phyloP scores from a whole-genome alignment of 2,888 invertebrate genomes.

The Thecocarcelia acutangulata region DNA sequence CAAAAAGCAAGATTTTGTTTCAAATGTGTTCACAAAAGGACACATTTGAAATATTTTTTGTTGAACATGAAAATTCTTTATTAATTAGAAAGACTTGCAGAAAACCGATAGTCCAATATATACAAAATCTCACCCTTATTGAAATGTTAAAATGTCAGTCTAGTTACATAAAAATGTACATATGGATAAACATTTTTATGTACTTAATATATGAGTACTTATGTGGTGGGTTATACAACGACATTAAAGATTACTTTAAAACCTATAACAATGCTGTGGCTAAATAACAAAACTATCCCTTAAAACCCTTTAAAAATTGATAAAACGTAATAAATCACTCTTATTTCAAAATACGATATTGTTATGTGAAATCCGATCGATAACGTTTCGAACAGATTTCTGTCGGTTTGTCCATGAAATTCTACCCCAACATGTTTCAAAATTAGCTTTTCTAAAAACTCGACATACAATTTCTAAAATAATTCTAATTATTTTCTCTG shows the following conservation, averaged over 20 bases:
- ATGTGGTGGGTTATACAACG: neutral
- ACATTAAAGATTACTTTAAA: conserved; percentile 14
- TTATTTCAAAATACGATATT: neutral
- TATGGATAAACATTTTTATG: neutral
- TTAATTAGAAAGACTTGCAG: too few species aligned
- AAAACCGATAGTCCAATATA: too few species aligned
- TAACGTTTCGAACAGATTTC: neutral
- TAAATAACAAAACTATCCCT: conserved; percentile 43
- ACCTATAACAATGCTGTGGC: conserved; percentile 27
- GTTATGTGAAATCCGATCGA: neutral
- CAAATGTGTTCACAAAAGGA: too few species aligned
- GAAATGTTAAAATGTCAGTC: conserved; percentile 44
- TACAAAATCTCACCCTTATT: conserved; percentile 35
- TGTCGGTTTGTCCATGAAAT: too few species aligned
- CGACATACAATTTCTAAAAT: too few species aligned
- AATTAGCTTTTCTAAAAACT: too few species aligned
- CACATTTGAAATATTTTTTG: too few species aligned
- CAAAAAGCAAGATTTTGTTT: too few species aligned
- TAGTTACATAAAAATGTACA: conserved; percentile 4
- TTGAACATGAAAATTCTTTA: too few species aligned
- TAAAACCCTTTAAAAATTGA: conserved; percentile 35
- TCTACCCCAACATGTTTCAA: too few species aligned
- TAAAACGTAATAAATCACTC: conserved; percentile 46
- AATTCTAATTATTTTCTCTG: neutral
- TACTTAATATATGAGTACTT: too few species aligned